Base-by-base conservation (phyloP, 2,888 invertebrate genomes). In the Torymus auratus region DNA sequence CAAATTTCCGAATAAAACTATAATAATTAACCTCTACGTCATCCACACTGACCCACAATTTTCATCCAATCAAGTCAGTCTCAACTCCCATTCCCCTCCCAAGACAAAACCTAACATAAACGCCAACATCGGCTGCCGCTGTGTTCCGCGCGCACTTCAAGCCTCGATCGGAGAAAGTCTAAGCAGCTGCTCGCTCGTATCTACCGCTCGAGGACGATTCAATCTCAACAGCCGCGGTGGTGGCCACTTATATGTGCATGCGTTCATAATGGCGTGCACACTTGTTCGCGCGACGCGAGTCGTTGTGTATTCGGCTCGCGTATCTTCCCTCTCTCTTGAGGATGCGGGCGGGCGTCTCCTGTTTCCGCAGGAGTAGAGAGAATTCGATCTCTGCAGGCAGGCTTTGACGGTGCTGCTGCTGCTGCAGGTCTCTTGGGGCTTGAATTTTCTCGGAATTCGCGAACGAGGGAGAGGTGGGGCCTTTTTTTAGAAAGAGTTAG, bases 311-410 rank as follows among this genome's bases (percentile, higher is more conserved):
- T 67, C 72, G 58, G 58, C 56, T 78, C 75, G 68, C 67, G 78
- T 64, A 72, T 60, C 61, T 53, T 61, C 52, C 23, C 14, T 11
- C 13, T 55, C 52, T 17, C 41, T 12, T 70, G 74, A 81, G 74
- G 73, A 80, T 78, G 74, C 78, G 81, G 81, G 78, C 62, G 28
- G n/a, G 56, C 65, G 69, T 82, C 82, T 82, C 72, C 58, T 17
- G 67, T 72, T 77, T 79, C 79, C 77, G 55, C 58, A 20, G 20
- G 20, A 20, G 20, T 2, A 20, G 28, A 28, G 28, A 28, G 68
- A 82, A 82, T 82, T 79, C 78, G 75, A 82, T 75, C 82, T 68
- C 58, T 20, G 20, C 20, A 20, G 20, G 20, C 3, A 7, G 28
- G 3, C 28, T 28, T 28, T 28, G 28, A 28, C 7, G 28, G 28